Evolutionary conservation across 1,140 invertebrate genomes (phyloP).

Genomic region (Spodoptera frugiperda): DNA sequence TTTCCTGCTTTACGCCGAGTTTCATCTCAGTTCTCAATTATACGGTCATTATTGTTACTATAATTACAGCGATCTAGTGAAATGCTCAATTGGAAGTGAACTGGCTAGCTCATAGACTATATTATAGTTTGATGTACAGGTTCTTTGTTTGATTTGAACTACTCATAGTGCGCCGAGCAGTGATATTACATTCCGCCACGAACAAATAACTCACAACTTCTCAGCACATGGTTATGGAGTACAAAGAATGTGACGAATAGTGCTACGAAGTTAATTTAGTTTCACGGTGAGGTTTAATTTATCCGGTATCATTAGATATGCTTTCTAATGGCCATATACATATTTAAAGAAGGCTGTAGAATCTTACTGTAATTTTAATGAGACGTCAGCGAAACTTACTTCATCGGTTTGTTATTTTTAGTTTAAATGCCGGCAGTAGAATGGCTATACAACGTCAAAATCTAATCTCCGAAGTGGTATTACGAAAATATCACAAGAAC

Average conservation of each 20-base stretch:
- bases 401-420: neutral
- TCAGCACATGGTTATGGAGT: neutral
- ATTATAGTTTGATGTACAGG: neutral
- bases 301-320: slow-evolving; percentile 1
- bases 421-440: neutral
- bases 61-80: slow-evolving; percentile 1
- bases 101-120: neutral
- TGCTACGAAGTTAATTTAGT: slow-evolving; percentile 10
- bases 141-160: neutral
- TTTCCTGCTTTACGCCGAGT: slow-evolving; percentile 8
- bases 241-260: slow-evolving; percentile 2
- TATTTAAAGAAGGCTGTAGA: neutral
- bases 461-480: slow-evolving; percentile 33
- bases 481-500: slow-evolving; percentile 31
- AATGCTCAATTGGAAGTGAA: neutral
- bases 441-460: slow-evolving; percentile 6
- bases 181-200: neutral
- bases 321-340: neutral
- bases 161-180: neutral
- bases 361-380: neutral
- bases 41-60: slow-evolving; percentile 19
- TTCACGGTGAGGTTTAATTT: neutral
- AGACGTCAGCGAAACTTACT: neutral
- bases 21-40: slow-evolving; percentile 29
- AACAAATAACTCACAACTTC: slow-evolving; percentile 11